A percentile compares a stretch with the other conserved stretches of the same genome.
These are phyloP conservation scores for Nipponacmea schrenckii DNA, from an alignment of 2,888 invertebrate species.

Conservation along the genomic window DNA sequence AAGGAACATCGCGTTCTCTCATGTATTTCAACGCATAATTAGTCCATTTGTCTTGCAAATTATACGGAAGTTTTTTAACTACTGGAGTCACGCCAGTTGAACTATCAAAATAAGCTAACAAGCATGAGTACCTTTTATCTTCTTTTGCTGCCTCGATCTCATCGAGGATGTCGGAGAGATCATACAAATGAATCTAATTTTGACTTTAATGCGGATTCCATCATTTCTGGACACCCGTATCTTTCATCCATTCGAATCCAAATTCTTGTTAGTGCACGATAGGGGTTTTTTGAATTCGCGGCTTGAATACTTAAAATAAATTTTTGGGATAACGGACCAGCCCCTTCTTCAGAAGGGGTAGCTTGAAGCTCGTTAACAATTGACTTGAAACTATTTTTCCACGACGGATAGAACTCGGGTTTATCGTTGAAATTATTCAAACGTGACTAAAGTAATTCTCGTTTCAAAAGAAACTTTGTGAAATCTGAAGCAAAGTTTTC, in stretches of 20 bases:
- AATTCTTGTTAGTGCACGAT: slow-evolving; percentile 12
- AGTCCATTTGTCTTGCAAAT: slow-evolving; percentile 35
- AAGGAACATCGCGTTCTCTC: slow-evolving; percentile 21
- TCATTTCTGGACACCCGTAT: slow-evolving; percentile 31
- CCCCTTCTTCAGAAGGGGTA: slow-evolving; percentile 15
- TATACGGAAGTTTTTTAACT: slow-evolving; percentile 30
- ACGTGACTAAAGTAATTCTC: slow-evolving; percentile 25
- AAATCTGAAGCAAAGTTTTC: background rate
- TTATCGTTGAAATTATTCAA: slow-evolving; percentile 27
- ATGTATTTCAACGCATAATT: slow-evolving; percentile 30
- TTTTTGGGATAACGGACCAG: slow-evolving; percentile 23
- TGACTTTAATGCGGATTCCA: slow-evolving; percentile 23
- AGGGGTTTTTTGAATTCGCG: slow-evolving; percentile 21
- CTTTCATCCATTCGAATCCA: slow-evolving; percentile 28
- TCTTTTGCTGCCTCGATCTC: slow-evolving; percentile 31
- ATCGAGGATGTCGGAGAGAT: slow-evolving; percentile 27
- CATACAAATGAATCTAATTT: slow-evolving; percentile 33
- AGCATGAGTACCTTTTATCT: slow-evolving; percentile 19
- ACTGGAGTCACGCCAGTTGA: slow-evolving; percentile 33
- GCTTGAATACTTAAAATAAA: slow-evolving; percentile 25
- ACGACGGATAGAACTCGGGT: slow-evolving; percentile 23
- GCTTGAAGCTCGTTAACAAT: slow-evolving; percentile 20
- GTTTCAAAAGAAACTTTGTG: slow-evolving; percentile 21
- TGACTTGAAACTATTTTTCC: slow-evolving; percentile 26
- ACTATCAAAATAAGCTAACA: slow-evolving; percentile 33